These are phyloP conservation scores for Pterostichus madidus DNA, from an alignment of 2,888 invertebrate genomes.

Conservation along the genomic window DNA sequence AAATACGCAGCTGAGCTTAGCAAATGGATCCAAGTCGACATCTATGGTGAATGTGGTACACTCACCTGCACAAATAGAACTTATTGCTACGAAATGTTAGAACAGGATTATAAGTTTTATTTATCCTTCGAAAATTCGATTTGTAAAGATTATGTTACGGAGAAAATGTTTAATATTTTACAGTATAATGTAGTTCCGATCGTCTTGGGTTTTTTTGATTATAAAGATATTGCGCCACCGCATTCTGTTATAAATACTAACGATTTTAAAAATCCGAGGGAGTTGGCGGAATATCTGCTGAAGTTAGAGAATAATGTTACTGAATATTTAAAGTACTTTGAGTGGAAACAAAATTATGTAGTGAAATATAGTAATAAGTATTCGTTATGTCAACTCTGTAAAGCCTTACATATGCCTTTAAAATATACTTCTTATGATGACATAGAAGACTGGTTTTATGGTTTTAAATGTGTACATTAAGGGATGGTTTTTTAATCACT, in stretches of 20 bases:
- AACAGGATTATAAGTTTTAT: constrained; percentile 84
- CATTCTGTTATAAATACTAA: constrained; percentile 80
- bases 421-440: constrained; percentile 69
- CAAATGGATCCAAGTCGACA: constrained; percentile 81
- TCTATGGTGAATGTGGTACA: constrained; percentile 82
- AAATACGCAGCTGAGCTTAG: constrained; percentile 77
- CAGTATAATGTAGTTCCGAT: constrained; percentile 83
- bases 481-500: too few species aligned
- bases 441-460: constrained; percentile 70
- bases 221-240: constrained; percentile 79
- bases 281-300: constrained; percentile 78
- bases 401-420: constrained; percentile 70
- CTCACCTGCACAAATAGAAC: constrained; percentile 71
- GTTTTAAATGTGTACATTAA: constrained; percentile 59
- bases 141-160: constrained; percentile 83
- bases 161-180: constrained; percentile 80
- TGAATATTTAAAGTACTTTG: constrained; percentile 80
- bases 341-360: constrained; percentile 78
- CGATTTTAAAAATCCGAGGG: constrained; percentile 78
- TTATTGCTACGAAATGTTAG: constrained; percentile 76
- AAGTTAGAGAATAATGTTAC: constrained; percentile 78
- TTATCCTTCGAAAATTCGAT: constrained; percentile 86
- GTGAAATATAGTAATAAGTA: constrained; percentile 67
- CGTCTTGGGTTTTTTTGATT: constrained; percentile 83
- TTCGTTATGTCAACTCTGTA: constrained; percentile 71